Base-by-base conservation (phyloP, 2,797 vertebrate species). In the Pseudochirops corinnae region DNA sequence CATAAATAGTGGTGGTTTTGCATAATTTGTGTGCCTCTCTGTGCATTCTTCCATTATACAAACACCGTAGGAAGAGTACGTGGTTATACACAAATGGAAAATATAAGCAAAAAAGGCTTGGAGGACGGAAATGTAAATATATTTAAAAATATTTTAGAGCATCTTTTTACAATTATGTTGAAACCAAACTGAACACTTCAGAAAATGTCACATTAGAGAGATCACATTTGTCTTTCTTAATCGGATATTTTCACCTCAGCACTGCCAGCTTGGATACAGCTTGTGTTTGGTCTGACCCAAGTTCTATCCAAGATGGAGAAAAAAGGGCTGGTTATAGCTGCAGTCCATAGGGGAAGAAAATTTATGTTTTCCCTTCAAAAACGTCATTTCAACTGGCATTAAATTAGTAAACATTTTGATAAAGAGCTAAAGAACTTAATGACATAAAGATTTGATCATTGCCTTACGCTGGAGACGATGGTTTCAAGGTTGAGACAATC, bases 121-220 rank as follows among this genome's bases (percentile, higher is more conserved):
- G 90, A 57, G 82, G 87, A 55, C 50, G 90, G 93, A 94, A 90
- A 95, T 93, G 67, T 93, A 92, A 94, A 92, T 95, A 46, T 56
- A 55, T 82, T 92, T 95, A 95, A 91, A 58, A 94, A 92, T 93
- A 96, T 82, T 33, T 82, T 56, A 52, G 0, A 60, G 46, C n/a
- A 74, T 96, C 90, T 96, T 98, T 94, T 56, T 93, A 50, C 91
- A 97, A 91, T 96, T 96, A 96, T 12, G 16, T 46, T 93, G 82
- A 92, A 95, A 90, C 57, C 74, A 94, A 94, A 96, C 93, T 0
- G 2, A 94, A 92, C 29, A 74, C 56, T 95, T 95, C 2, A 74
- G 90, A 91, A 56, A 95, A 93, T 3, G 90, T 95, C 92, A 93
- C 90, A 93, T 91, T 93, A 94, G 87, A 96, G 91, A 26, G 93